Base-by-base conservation (phyloP, 2,797 vertebrate species). In the Anas bernieri region DNA sequence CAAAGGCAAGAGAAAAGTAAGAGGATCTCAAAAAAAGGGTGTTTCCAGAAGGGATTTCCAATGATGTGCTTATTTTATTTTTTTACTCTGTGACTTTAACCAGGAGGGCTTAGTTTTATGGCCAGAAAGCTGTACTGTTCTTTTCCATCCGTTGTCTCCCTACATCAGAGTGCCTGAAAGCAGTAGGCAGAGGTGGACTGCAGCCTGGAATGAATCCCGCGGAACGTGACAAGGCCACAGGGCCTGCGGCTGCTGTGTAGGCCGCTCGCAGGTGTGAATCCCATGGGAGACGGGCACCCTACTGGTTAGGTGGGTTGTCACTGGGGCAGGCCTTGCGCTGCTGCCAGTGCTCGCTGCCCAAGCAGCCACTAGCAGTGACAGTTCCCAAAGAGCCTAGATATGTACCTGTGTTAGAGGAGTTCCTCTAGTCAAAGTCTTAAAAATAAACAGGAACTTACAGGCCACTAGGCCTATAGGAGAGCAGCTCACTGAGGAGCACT, bases 261-360 rank as follows among this genome's bases (percentile, higher is more conserved):
- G 15, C 63, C 45, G 37, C 28, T 7, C 39, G 35, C 37, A 62
- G 17, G 7, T 45, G 5, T 22, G 55, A 69, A 26, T 56, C 11
- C 70, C 14, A n/a, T 75, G 20, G 48, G 78, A 2, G 39, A 46
- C 5, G 11, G 17, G 4, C 17, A 13, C n/a, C 12, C 17, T 46
- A 54, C 61, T 12, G 8, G 3, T 11, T 43, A 17, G 0, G 0
- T n/a, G 35, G 12, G 3, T 50, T 76, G 12, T 12, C 62, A 26
- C 22, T 61, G 62, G 21, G 7, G 8, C 20, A 26, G 62, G 14
- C 50, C 55, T 31, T 18, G 23, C 20, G 28, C 41, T 76, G 45
- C 48, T 63, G 3, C 3, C 23, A 22, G n/a, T 20, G 7, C 17
- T 35, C 30, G 28, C 17, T 86, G 37, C 21, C 9, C 16, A 28